phyloP scores from a whole-genome alignment of 2,113 vertebrate species.

The Lepus timidus region DNA sequence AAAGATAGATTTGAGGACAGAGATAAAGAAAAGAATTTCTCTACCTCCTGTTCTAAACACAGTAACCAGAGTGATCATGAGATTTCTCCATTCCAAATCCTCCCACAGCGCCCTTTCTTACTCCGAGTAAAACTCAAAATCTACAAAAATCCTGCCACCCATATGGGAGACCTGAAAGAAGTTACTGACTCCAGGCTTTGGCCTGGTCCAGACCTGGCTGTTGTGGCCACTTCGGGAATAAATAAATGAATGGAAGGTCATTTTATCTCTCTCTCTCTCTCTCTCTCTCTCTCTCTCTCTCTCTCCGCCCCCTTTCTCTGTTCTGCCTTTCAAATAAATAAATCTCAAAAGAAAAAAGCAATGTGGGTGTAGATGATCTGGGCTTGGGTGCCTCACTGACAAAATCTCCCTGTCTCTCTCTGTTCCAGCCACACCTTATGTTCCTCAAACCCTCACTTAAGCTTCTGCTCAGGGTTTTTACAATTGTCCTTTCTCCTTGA shows the following conservation, averaged over 20 bases:
- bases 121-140: neutral
- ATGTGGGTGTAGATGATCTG: neutral
- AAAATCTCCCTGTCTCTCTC: neutral
- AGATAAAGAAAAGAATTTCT: conserved; percentile 56
- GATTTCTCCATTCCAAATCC: neutral
- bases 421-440: neutral
- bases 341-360: too few relatives aligned
- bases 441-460: neutral
- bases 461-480: neutral
- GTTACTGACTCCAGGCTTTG: too few relatives aligned
- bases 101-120: neutral
- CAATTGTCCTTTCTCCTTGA: neutral
- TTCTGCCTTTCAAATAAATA: too few relatives aligned
- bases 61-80: conserved; percentile 1
- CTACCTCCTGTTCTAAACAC: neutral
- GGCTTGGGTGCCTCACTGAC: neutral
- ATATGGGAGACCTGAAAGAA: too few relatives aligned
- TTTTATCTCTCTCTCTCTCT: too few relatives aligned
- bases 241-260: too few relatives aligned
- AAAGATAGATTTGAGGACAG: conserved; percentile 29
- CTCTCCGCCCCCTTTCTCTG: too few relatives aligned
- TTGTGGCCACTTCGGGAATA: too few relatives aligned
- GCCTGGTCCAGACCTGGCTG: too few relatives aligned
- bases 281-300: too few relatives aligned
- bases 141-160: neutral